These are phyloP conservation scores for Nowickia ferox DNA, from an alignment of 2,888 invertebrate species.

Conservation along the genomic window DNA sequence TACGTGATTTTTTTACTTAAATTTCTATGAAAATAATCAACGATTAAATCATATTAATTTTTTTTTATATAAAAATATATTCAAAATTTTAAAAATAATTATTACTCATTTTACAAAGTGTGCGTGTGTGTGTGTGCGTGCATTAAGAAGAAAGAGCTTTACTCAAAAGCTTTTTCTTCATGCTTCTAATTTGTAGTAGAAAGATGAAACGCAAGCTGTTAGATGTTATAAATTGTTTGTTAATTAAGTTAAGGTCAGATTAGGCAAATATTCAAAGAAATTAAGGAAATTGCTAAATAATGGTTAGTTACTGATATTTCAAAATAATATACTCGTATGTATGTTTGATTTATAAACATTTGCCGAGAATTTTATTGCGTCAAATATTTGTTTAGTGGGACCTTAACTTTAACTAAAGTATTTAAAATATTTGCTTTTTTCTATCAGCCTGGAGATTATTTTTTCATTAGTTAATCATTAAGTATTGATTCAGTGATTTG, in stretches of 20 bases:
- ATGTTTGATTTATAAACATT: no score
- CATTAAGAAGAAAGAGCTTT: slow-evolving; percentile 35
- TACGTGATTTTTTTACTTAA: slow-evolving; percentile 48
- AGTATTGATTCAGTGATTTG: slow-evolving; percentile 9
- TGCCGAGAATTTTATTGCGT: no score
- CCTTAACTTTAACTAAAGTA: not conserved
- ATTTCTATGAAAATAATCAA: slow-evolving; percentile 30
- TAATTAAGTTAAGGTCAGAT: not conserved
- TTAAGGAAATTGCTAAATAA: not conserved
- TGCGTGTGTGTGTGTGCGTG: no score
- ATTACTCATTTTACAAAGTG: slow-evolving; percentile 29
- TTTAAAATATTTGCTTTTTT: not conserved
- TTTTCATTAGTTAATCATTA: not conserved
- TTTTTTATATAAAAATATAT: slow-evolving; percentile 22
- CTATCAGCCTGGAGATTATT: not conserved
- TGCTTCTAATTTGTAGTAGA: not conserved
- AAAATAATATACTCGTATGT: no score
- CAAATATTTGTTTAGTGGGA: not conserved
- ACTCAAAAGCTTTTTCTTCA: slow-evolving; percentile 16
- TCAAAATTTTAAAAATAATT: slow-evolving; percentile 31
- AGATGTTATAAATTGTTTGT: not conserved
- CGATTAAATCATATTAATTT: slow-evolving; percentile 56
- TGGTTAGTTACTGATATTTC: no score
- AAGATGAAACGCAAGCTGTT: slow-evolving; percentile 6
- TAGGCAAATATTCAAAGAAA: not conserved